Conservation (phyloP, 1,140 invertebrate species). For the Dolichoris vasculosae region DNA sequence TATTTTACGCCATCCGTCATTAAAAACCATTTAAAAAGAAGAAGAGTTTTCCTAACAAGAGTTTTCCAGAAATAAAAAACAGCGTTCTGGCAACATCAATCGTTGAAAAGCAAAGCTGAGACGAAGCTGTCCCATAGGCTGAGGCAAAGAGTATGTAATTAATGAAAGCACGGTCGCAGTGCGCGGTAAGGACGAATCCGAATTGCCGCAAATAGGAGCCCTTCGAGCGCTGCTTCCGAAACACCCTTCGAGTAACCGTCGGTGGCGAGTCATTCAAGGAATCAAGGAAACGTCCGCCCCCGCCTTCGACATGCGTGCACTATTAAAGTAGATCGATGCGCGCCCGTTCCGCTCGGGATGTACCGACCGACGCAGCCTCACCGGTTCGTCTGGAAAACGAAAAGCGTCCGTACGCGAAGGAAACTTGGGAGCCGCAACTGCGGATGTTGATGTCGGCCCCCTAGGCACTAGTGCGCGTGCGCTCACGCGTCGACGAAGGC, state of each 20-base stretch:
- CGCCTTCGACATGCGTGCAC: background rate
- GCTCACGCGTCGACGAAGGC: background rate
- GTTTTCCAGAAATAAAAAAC: background rate
- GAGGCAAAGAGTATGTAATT: background rate
- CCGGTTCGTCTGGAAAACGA: background rate
- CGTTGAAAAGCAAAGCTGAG: no score
- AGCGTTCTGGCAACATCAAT: background rate
- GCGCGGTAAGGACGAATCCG: background rate
- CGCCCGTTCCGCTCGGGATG: background rate
- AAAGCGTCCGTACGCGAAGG: no score
- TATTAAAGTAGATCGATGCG: conserved; percentile 18
- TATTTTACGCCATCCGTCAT: background rate
- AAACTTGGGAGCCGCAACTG: background rate
- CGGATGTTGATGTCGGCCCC: background rate
- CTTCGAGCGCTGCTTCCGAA: conserved; percentile 13
- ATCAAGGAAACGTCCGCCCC: no score
- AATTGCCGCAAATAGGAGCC: conserved; percentile 29
- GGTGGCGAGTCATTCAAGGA: background rate
- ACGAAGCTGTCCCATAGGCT: no score
- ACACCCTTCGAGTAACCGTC: conserved; percentile 34
- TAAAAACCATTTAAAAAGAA: no score
- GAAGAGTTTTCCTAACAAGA: background rate
- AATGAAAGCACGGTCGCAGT: background rate
- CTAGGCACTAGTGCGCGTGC: background rate
- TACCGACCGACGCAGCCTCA: background rate